Evolutionary conservation across 2,888 invertebrate genomes (phyloP).

Genomic region (Eristalis arbustorum): DNA sequence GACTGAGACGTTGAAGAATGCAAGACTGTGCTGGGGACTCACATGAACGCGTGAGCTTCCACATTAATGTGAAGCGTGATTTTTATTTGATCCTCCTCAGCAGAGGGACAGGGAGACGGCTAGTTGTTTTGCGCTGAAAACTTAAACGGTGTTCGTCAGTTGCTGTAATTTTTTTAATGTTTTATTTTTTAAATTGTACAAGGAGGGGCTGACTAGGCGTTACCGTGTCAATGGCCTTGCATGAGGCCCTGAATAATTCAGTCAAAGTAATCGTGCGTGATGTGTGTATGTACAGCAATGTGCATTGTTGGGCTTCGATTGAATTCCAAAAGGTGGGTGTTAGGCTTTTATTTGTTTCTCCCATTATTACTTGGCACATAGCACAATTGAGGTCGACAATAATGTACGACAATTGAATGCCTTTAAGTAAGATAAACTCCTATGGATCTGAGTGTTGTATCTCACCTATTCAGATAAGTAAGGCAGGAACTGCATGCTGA

Average conservation of each 20-base stretch:
- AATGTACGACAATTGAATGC: too few species aligned
- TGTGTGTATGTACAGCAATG: neutral
- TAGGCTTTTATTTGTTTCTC: neutral
- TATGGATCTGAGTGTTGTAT: too few species aligned
- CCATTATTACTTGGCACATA: neutral
- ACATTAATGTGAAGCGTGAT: neutral
- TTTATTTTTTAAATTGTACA: neutral
- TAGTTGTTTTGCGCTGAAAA: neutral
- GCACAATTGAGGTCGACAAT: too few species aligned
- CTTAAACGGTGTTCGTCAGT: neutral
- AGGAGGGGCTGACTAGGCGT: neutral
- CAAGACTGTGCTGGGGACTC: neutral
- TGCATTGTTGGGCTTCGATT: neutral
- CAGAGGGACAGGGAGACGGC: neutral
- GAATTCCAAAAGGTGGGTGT: neutral
- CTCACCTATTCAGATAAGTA: too few species aligned
- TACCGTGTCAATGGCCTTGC: neutral
- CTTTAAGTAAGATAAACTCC: too few species aligned
- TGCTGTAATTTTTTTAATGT: neutral
- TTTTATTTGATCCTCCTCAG: neutral
- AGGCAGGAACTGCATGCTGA: too few species aligned
- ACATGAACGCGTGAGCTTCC: neutral
- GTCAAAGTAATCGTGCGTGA: neutral
- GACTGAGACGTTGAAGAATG: neutral
- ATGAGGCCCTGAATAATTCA: neutral